Evolutionary conservation across 2,888 invertebrate genomes (phyloP).

Genomic region (Ethmia dodecea): DNA sequence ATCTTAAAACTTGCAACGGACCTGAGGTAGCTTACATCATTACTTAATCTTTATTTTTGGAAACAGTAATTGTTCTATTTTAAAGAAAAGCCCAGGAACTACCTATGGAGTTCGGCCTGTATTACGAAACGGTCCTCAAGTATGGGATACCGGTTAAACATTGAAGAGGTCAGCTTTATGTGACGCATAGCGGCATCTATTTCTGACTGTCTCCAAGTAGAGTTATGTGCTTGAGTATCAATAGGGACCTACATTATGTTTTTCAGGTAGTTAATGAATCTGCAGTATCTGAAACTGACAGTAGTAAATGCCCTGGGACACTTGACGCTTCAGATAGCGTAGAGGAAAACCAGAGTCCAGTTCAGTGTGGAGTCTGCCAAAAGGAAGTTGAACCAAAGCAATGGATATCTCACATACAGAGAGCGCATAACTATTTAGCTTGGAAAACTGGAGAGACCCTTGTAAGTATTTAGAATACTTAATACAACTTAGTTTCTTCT

Average conservation of each 20-base stretch:
- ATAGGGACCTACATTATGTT: background rate
- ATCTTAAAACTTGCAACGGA: conserved; percentile 19
- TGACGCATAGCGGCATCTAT: too few relatives aligned
- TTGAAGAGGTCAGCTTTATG: too few relatives aligned
- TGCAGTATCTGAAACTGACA: background rate
- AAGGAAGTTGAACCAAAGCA: conserved; percentile 17
- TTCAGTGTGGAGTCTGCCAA: conserved; percentile 35
- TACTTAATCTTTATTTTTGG: too few relatives aligned
- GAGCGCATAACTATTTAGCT: conserved; percentile 43
- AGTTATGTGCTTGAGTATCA: background rate
- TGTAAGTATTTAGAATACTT: conserved; percentile 58
- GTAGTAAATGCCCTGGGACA: background rate
- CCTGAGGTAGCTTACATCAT: too few relatives aligned
- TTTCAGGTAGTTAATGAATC: background rate
- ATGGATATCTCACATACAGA: conserved; percentile 39
- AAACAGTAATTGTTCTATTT: too few relatives aligned
- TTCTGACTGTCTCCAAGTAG: background rate
- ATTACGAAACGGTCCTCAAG: too few relatives aligned
- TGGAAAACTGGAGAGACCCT: conserved; percentile 37
- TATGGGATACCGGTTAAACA: too few relatives aligned
- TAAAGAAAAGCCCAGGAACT: too few relatives aligned
- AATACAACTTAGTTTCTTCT: too few relatives aligned
- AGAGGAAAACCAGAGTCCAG: background rate
- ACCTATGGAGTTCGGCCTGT: too few relatives aligned
- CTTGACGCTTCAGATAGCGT: background rate